Evolutionary conservation across 2,888 invertebrate species (phyloP).

Genomic region (Perizoma affinitatum): DNA sequence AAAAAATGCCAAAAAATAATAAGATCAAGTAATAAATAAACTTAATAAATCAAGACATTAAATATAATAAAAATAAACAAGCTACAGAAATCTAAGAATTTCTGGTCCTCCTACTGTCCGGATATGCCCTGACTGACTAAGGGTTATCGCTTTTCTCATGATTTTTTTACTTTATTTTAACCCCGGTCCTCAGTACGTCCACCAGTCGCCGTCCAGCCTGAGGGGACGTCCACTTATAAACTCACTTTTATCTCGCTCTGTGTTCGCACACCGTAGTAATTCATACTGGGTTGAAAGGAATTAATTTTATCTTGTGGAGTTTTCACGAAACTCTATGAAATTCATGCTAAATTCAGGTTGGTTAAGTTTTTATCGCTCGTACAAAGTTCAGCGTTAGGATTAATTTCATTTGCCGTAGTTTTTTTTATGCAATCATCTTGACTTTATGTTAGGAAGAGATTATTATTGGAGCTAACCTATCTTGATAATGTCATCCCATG

Average conservation of each 20-base stretch:
- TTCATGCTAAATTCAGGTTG: constrained; percentile 27
- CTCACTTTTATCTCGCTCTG: constrained; percentile 48
- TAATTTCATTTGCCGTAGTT: not conserved
- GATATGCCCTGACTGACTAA: no score
- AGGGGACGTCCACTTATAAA: constrained; percentile 41
- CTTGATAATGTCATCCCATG: no score
- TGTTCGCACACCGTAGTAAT: constrained; percentile 43
- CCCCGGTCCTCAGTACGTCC: constrained; percentile 9
- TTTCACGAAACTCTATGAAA: constrained; percentile 39
- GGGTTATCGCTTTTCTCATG: not conserved
- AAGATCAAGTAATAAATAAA: no score
- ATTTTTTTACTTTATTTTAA: not conserved
- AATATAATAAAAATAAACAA: no score
- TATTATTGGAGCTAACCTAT: no score
- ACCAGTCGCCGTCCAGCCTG: constrained; percentile 19
- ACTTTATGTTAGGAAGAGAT: no score
- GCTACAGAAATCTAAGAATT: no score
- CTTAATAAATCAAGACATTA: no score
- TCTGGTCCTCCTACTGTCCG: no score
- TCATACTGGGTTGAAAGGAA: constrained; percentile 47
- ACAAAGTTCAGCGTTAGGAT: constrained; percentile 5
- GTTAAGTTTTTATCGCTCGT: constrained; percentile 22
- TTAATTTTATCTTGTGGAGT: constrained; percentile 46
- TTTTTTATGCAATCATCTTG: not conserved
- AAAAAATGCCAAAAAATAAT: no score